Conservation (phyloP, 2,113 vertebrate species). For the Pterocles burchelli region DNA sequence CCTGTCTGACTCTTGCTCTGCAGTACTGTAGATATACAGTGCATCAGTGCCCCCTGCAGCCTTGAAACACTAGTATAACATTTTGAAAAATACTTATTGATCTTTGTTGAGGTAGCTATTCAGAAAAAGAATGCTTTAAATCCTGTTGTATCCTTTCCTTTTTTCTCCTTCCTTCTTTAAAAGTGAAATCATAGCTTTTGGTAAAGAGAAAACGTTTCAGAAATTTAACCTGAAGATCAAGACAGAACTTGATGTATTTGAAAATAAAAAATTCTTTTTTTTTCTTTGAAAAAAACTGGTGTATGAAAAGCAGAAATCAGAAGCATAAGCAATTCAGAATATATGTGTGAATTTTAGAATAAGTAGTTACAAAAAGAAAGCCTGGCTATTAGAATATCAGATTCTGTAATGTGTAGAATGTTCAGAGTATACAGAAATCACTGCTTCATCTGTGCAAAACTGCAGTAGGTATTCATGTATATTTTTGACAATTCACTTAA, state of each 20-base stretch:
- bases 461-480: not conserved
- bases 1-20: slow-evolving; percentile 39
- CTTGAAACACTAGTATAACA: not conserved
- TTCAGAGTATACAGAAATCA: not conserved
- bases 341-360: not conserved
- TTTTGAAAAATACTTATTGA: not conserved
- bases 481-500: not conserved
- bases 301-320: not conserved
- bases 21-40: not conserved
- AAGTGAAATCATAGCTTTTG: not conserved
- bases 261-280: not conserved
- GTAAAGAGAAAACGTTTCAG: not conserved
- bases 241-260: not conserved
- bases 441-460: not conserved
- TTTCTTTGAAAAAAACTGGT: not conserved
- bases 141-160: not conserved
- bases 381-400: not conserved
- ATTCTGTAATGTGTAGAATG: not conserved
- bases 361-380: not conserved
- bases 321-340: not conserved
- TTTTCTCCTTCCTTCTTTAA: not conserved
- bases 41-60: slow-evolving; percentile 78
- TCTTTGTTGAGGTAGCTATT: not conserved
- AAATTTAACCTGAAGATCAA: not conserved
- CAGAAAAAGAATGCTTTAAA: not conserved